These are phyloP conservation scores for Helostoma temminkii DNA, from an alignment of 2,797 vertebrate genomes.

Conservation along the genomic window DNA sequence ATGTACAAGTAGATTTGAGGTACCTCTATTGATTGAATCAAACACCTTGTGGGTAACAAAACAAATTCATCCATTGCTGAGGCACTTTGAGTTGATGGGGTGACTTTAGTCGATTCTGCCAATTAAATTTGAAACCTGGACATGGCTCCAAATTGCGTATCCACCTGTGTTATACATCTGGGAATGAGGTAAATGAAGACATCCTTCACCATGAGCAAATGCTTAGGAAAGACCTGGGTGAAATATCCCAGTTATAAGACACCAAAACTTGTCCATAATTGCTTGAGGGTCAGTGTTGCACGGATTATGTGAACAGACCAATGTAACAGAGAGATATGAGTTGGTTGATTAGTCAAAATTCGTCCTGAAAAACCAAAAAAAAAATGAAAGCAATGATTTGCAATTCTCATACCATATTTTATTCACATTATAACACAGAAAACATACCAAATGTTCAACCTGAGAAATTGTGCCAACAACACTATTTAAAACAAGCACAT, in stretches of 20 bases:
- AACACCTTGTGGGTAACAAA: constrained; percentile 10
- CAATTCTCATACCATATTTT: no score
- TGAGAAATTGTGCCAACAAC: no score
- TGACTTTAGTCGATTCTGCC: constrained; percentile 20
- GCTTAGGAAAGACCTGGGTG: constrained; percentile 8
- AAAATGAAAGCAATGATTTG: no score
- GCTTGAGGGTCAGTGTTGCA: constrained; percentile 2
- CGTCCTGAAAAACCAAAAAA: no score
- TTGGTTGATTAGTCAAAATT: no score
- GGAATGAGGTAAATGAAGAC: constrained; percentile 24
- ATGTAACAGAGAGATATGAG: no score
- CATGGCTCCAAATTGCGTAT: constrained; percentile 30
- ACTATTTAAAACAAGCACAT: no score
- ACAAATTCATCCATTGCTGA: constrained; percentile 23
- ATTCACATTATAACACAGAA: no score
- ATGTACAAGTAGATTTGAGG: background rate
- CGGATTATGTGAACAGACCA: background rate
- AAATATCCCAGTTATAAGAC: constrained; percentile 6
- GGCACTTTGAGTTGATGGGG: constrained; percentile 8
- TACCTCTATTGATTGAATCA: background rate
- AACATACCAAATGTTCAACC: no score
- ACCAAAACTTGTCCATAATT: constrained; percentile 2
- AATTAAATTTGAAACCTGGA: constrained; percentile 45
- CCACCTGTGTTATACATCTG: background rate
- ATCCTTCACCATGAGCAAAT: constrained; percentile 6